A percentile compares a stretch with the other conserved stretches of the same genome.
Evolutionary conservation across 2,113 vertebrate genomes (phyloP).

Genomic region (Sula dactylatra): DNA sequence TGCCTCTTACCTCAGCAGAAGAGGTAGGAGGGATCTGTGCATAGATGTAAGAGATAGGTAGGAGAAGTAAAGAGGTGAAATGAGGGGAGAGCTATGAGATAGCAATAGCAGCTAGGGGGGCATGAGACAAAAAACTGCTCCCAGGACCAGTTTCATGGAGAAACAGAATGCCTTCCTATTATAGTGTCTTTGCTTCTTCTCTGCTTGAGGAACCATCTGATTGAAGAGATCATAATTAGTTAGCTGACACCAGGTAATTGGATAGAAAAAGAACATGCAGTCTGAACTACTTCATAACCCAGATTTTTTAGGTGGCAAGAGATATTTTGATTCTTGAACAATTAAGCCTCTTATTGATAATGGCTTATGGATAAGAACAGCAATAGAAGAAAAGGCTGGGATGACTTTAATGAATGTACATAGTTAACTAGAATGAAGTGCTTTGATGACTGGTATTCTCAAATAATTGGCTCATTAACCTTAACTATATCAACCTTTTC

Average conservation of each 20-base stretch:
- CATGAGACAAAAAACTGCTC: fast-evolving
- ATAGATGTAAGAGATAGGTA: background rate
- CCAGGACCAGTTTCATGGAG: background rate
- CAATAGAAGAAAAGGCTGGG: conserved; percentile 27
- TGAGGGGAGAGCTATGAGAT: background rate
- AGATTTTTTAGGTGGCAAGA: background rate
- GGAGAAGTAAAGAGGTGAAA: background rate
- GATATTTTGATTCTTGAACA: conserved; percentile 17
- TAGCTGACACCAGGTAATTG: background rate
- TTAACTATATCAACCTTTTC: conserved; percentile 45
- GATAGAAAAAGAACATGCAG: background rate
- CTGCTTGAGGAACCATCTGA: background rate
- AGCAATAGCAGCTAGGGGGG: background rate
- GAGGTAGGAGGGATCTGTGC: background rate
- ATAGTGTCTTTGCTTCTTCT: background rate
- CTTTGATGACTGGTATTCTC: conserved; percentile 56
- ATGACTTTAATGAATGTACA: conserved; percentile 61
- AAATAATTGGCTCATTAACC: conserved; percentile 69
- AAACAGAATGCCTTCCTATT: fast-evolving
- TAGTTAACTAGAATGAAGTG: conserved; percentile 48
- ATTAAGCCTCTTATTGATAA: conserved; percentile 16
- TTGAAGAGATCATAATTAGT: background rate
- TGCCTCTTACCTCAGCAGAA: background rate
- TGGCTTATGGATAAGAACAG: conserved; percentile 51
- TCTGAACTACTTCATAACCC: background rate